A percentile compares a stretch with the other conserved stretches of the same genome.
Evolutionary conservation across 2,113 vertebrate species (phyloP).

Genomic region (Psittacula cyanocephala): DNA sequence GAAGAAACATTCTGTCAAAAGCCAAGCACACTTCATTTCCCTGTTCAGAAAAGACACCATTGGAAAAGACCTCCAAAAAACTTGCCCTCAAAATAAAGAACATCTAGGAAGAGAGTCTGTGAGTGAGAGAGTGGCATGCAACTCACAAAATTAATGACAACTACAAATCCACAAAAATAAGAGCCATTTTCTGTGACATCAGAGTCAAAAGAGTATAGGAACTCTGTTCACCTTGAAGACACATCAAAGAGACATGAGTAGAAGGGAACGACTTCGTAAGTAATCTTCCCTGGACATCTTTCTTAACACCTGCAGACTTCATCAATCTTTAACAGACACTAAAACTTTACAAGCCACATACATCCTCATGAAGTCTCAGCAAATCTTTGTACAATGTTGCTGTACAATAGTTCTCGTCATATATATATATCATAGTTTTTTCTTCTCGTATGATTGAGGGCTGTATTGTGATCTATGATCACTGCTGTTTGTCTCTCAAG

Average conservation of each 20-base stretch:
- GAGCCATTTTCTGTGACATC: neutral
- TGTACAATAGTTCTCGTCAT: neutral
- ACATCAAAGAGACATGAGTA: rapidly evolving
- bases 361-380: neutral
- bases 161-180: neutral
- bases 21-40: neutral
- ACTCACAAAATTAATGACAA: neutral
- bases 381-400: neutral
- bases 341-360: neutral
- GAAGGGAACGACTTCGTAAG: neutral
- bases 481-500: neutral
- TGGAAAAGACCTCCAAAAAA: neutral
- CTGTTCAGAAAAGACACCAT: neutral
- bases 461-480: neutral
- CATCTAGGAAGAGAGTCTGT: neutral
- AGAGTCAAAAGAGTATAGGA: neutral
- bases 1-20: neutral
- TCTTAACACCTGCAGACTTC: neutral
- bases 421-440: neutral
- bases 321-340: neutral
- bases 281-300: neutral
- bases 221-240: neutral
- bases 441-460: neutral
- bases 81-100: neutral
- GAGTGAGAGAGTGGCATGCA: neutral